phyloP scores from a whole-genome alignment of 2,113 vertebrate species.

The Danionella cerebrum region DNA sequence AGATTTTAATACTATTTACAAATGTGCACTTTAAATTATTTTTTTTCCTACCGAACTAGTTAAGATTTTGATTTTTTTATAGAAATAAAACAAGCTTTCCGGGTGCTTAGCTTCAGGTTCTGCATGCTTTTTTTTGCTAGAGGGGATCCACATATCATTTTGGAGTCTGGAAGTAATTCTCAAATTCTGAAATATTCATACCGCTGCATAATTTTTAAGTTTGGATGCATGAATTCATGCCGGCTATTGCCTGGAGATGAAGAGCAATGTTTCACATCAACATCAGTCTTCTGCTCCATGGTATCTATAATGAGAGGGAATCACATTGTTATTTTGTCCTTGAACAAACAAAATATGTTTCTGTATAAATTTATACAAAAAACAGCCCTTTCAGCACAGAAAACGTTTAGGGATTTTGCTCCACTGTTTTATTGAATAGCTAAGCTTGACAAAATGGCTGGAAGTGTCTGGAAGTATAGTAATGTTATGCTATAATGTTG shows the following conservation, averaged over 20 bases:
- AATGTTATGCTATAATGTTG: no score
- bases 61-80: no score
- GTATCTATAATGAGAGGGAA: background rate
- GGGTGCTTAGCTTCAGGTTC: no score
- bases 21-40: no score
- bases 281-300: background rate
- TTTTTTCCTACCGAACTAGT: no score
- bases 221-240: constrained; percentile 12
- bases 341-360: constrained; percentile 11
- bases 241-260: constrained; percentile 12
- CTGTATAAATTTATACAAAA: constrained; percentile 23
- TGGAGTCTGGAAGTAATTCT: no score
- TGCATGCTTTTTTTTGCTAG: no score
- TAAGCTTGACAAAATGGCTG: no score
- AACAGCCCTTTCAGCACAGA: background rate
- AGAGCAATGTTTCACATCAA: constrained; percentile 9
- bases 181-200: constrained; percentile 12
- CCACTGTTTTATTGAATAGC: background rate
- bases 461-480: no score
- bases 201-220: constrained; percentile 3
- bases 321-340: constrained; percentile 25
- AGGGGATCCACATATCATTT: no score
- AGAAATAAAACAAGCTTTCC: no score
- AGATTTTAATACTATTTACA: no score
- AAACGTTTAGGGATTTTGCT: background rate